These are phyloP conservation scores for Nannobrachium achirus DNA, from an alignment of 2,113 vertebrate genomes.

Conservation along the genomic window DNA sequence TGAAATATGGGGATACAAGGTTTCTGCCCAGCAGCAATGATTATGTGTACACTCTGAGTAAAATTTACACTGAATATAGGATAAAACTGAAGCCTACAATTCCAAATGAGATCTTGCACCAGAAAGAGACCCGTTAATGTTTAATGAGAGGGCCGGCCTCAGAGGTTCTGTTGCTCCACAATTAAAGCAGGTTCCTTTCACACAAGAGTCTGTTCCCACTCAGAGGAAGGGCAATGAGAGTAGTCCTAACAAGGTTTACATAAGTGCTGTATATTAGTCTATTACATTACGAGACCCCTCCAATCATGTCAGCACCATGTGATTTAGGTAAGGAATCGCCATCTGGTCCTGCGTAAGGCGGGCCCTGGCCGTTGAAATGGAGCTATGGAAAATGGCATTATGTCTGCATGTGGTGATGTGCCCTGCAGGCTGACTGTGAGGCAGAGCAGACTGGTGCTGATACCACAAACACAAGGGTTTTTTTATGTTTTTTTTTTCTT, in stretches of 20 bases:
- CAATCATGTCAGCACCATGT: slow-evolving; percentile 32
- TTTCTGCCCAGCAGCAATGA: too few species aligned
- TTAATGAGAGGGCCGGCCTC: slow-evolving; percentile 24
- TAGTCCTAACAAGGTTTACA: slow-evolving; percentile 34
- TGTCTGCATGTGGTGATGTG: slow-evolving; percentile 6
- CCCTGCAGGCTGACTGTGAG: slow-evolving; percentile 11
- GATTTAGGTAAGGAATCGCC: slow-evolving; percentile 26
- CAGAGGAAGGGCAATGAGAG: slow-evolving; percentile 9
- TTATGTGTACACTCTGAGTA: too few species aligned
- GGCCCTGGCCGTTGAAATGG: slow-evolving; percentile 8
- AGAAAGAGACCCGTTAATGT: neutral
- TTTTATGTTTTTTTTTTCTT: slow-evolving; percentile 23
- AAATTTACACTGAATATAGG: too few species aligned
- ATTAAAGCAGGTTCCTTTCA: neutral
- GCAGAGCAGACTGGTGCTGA: slow-evolving; percentile 14
- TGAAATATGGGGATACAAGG: too few species aligned
- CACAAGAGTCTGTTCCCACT: neutral
- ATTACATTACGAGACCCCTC: slow-evolving; percentile 34
- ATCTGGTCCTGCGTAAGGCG: slow-evolving; percentile 17
- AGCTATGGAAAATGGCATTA: slow-evolving; percentile 35
- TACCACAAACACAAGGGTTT: slow-evolving; percentile 26
- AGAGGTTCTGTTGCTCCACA: neutral
- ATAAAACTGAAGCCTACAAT: neutral
- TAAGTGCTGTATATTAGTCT: slow-evolving; percentile 31
- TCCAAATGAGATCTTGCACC: neutral